These are phyloP conservation scores for Euzophera pinguis DNA, from an alignment of 2,888 invertebrate genomes.

Conservation along the genomic window DNA sequence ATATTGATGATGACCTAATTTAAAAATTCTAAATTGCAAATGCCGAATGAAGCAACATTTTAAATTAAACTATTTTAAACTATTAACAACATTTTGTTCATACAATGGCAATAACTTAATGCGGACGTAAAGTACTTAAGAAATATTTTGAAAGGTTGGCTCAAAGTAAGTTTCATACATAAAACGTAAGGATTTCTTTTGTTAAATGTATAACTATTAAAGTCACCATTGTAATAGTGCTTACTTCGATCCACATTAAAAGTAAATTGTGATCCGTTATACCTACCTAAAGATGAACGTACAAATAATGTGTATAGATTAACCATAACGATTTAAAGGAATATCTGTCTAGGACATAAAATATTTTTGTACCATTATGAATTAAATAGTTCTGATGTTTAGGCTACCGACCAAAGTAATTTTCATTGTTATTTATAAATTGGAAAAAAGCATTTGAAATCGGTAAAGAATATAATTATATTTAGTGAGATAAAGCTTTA, in stretches of 20 bases:
- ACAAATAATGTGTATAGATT: constrained; percentile 68
- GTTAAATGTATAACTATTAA: constrained; percentile 20
- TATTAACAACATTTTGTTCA: constrained; percentile 15
- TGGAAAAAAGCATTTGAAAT: constrained; percentile 30
- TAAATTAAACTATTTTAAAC: too few relatives aligned
- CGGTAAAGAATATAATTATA: constrained; percentile 35
- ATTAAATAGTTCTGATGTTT: constrained; percentile 55
- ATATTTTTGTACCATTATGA: constrained; percentile 72
- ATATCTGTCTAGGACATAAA: constrained; percentile 47
- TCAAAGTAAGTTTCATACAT: constrained; percentile 31
- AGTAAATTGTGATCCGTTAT: constrained; percentile 60
- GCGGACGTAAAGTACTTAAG: constrained; percentile 48
- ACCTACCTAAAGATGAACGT: constrained; percentile 68
- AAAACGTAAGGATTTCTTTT: constrained; percentile 12
- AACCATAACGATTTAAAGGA: constrained; percentile 52
- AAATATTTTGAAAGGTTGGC: constrained; percentile 43
- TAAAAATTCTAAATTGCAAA: too few relatives aligned
- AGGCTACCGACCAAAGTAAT: constrained; percentile 60
- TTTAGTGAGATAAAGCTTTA: constrained; percentile 60
- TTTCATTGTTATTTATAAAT: constrained; percentile 36
- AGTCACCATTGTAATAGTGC: constrained; percentile 43
- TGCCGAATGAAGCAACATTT: not conserved
- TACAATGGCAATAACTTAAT: constrained; percentile 31
- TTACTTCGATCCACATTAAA: constrained; percentile 48
- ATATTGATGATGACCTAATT: too few relatives aligned